Percentiles rank a stretch among this genome's conserved stretches.
Evolutionary conservation across 2,888 invertebrate species (phyloP).

Genomic region (Parthenolecanium corni): DNA sequence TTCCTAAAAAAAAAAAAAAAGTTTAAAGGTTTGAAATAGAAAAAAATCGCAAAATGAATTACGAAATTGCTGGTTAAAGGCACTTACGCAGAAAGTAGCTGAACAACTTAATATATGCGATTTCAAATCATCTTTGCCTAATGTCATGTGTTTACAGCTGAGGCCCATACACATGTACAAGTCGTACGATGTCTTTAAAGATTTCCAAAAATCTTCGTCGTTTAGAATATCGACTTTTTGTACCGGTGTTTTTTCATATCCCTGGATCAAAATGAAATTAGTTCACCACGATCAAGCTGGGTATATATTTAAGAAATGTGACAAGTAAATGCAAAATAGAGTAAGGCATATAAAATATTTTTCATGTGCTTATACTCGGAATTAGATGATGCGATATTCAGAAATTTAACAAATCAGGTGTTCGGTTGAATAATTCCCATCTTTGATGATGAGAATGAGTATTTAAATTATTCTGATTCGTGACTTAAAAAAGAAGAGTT

Average conservation of each 20-base stretch:
- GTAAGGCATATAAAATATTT: too few relatives aligned
- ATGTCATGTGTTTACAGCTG: slow-evolving; percentile 16
- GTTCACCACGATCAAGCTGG: background rate
- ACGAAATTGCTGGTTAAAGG: background rate
- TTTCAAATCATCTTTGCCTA: slow-evolving; percentile 17
- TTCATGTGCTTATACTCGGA: too few relatives aligned
- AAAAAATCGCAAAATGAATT: background rate
- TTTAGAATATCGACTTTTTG: slow-evolving; percentile 8
- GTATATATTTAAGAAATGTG: background rate
- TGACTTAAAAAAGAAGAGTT: too few relatives aligned
- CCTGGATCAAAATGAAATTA: background rate
- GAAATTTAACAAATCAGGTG: too few relatives aligned
- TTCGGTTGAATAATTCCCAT: too few relatives aligned
- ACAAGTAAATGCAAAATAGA: too few relatives aligned
- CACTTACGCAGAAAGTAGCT: slow-evolving; percentile 11
- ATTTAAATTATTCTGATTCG: too few relatives aligned
- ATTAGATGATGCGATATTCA: too few relatives aligned
- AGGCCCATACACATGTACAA: slow-evolving; percentile 22
- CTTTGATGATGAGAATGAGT: too few relatives aligned
- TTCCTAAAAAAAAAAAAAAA: slow-evolving; percentile 1
- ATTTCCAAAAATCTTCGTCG: slow-evolving; percentile 16
- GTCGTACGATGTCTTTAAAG: slow-evolving; percentile 13
- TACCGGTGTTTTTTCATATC: background rate
- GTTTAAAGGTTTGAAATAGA: background rate
- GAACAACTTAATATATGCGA: slow-evolving; percentile 1